Evolutionary conservation across 2,113 vertebrate genomes (phyloP).

Genomic region (Strix uralensis): DNA sequence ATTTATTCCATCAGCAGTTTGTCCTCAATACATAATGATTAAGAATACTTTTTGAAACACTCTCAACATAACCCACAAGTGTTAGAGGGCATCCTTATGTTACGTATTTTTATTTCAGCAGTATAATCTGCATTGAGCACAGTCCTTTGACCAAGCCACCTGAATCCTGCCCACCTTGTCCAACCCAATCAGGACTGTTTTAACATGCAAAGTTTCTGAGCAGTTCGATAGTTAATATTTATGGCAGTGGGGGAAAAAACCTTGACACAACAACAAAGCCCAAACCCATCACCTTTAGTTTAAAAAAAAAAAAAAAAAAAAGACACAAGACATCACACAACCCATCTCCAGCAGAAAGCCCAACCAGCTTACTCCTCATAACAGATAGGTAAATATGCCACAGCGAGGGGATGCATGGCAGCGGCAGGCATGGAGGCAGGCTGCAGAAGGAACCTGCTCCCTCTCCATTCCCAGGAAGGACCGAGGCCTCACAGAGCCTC

Average conservation of each 20-base stretch:
- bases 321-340: background rate
- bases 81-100: background rate
- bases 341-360: background rate
- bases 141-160: background rate
- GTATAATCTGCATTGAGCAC: background rate
- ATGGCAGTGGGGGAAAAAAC: background rate
- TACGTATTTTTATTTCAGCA: background rate
- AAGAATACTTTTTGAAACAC: background rate
- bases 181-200: background rate
- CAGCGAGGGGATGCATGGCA: fast-evolving
- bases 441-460: background rate
- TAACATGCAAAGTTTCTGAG: background rate
- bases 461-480: background rate
- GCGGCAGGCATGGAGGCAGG: background rate
- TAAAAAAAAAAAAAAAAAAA: background rate
- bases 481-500: fast-evolving
- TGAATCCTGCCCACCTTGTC: background rate
- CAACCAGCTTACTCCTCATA: background rate
- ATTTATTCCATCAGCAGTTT: background rate
- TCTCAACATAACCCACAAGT: background rate
- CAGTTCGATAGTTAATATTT: background rate
- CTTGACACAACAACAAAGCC: background rate
- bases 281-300: background rate
- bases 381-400: background rate
- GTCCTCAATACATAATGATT: background rate